phyloP scores from a whole-genome alignment of 2,888 invertebrate genomes.

The Zygaena filipendulae region DNA sequence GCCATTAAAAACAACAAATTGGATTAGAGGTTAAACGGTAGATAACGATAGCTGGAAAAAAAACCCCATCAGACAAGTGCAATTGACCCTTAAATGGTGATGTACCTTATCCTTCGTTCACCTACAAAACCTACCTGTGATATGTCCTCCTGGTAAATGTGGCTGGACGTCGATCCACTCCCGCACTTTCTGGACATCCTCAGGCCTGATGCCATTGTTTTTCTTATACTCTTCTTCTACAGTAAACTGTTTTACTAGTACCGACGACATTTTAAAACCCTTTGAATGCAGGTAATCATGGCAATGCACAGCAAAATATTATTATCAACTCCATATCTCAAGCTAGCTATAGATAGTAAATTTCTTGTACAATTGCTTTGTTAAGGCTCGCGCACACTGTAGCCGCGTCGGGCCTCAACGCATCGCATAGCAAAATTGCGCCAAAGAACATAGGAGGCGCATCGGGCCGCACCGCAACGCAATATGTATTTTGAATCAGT shows the following conservation, averaged over 20 bases:
- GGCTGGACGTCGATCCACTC: constrained; percentile 4
- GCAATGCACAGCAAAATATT: no score
- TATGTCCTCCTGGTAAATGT: not conserved
- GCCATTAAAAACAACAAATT: no score
- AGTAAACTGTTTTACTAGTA: not conserved
- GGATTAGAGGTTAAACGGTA: no score
- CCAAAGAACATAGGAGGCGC: not conserved
- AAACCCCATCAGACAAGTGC: no score
- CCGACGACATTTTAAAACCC: constrained; percentile 1
- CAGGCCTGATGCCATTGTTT: not conserved
- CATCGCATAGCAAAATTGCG: not conserved
- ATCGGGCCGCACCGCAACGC: not conserved
- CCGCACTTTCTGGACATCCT: not conserved
- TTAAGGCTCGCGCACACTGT: not conserved
- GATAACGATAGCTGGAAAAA: no score
- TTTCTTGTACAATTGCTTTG: no score
- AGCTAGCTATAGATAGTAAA: no score
- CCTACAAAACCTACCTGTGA: constrained; percentile 3
- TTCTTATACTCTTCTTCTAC: constrained; percentile 1
- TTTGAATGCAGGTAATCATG: no score
- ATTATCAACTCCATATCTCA: no score
- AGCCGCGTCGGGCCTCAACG: not conserved
- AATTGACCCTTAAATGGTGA: no score
- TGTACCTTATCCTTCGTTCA: no score
- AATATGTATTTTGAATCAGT: no score